Base-by-base conservation (phyloP, 2,113 vertebrate species). In the Cyanistes caeruleus region DNA sequence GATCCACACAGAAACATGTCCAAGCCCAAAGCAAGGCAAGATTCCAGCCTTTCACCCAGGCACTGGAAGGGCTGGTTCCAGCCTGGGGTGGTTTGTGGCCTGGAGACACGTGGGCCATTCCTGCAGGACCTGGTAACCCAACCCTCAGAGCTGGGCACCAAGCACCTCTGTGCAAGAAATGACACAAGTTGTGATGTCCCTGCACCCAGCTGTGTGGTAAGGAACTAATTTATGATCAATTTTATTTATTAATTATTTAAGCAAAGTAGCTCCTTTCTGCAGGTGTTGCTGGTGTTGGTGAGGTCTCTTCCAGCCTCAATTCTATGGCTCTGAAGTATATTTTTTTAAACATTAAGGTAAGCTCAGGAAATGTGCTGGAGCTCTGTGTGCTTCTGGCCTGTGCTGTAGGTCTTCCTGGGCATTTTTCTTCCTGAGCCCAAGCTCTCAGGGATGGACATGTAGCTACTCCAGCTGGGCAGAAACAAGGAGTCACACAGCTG, bases 31-130 rank as follows among this genome's bases (percentile, higher is more conserved):
- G 46, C 46, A 10, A 30, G 59, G 46, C 39, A 56, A 35, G 60
- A 24, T 35, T 58, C 19, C 70, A 59, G 0, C 19, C 22, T 75
- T 55, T 52, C 51, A 8, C 24, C 5, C 1, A 4, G 39, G 30
- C 22, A 30, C 11, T 22, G n/a, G 16, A 5, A 49, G 39, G 41
- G 48, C 9, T 52, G 43, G 24, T 24, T 78, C 46, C 51, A 67
- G 25, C 37, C 27, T 0, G 1, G 52, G 21, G 3, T 33, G 31
- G 10, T n/a, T 69, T 52, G 43, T 58, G 64, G 27, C 19, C 24
- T 52, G 16, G 62, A 23, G 43, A 44, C 43, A 21, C 0, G 0
- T 15, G 68, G 7, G 70, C 46, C 1, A 0, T 49, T 82, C 39
- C 56, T 78, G 28, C 17, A 63, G 39, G n/a, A 37, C 6, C 10